phyloP scores from a whole-genome alignment of 1,140 invertebrate species.

The Panagrolaimus sp. region DNA sequence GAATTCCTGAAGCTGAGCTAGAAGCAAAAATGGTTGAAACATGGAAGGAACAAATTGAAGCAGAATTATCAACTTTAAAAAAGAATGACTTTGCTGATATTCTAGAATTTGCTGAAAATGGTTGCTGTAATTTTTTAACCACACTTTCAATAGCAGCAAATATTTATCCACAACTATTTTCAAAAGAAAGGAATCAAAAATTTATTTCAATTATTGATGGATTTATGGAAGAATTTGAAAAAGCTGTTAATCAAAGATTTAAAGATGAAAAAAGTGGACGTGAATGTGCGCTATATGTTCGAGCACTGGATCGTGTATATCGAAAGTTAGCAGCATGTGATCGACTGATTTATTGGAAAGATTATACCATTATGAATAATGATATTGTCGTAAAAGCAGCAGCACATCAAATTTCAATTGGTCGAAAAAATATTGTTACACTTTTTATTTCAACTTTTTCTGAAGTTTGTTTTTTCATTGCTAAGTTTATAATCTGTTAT shows the following conservation, averaged over 20 bases:
- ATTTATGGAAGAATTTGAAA: conserved; percentile 28
- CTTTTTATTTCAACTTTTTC: conserved; percentile 12
- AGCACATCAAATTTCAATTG: conserved; percentile 33
- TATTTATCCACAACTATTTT: conserved; percentile 15
- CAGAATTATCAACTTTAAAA: neutral
- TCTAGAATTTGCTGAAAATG: conserved; percentile 31
- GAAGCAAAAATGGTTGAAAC: conserved; percentile 16
- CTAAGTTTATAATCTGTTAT: neutral
- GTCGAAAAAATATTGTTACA: conserved; percentile 19
- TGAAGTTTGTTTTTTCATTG: conserved; percentile 18
- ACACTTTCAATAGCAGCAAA: conserved; percentile 25
- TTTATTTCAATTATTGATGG: conserved; percentile 24
- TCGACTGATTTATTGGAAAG: conserved; percentile 24
- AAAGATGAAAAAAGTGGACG: conserved; percentile 21
- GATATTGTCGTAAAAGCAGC: conserved; percentile 23
- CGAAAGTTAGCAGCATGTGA: conserved; percentile 38
- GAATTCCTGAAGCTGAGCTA: conserved; percentile 6
- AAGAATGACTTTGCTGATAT: conserved; percentile 23
- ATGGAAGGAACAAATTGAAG: conserved; percentile 13
- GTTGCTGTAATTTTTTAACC: conserved; percentile 30
- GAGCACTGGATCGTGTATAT: conserved; percentile 32
- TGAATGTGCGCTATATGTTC: conserved; percentile 42
- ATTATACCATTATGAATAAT: conserved; percentile 14
- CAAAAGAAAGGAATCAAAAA: conserved; percentile 3
- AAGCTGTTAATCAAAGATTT: conserved; percentile 28